phyloP scores from a whole-genome alignment of 2,888 invertebrate species.

The Luffia ferchaultella region DNA sequence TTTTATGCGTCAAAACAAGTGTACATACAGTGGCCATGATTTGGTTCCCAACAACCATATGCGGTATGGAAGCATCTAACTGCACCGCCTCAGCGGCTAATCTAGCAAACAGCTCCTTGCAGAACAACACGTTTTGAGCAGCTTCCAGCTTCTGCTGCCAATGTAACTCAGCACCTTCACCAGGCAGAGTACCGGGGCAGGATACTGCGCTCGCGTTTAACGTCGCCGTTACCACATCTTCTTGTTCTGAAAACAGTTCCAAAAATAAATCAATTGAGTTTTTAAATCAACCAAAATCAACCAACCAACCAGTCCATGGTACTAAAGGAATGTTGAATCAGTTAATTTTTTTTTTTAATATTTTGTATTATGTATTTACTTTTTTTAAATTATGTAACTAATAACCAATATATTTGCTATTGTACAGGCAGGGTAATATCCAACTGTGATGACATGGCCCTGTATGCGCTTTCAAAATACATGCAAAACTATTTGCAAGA shows the following conservation, averaged over 20 bases:
- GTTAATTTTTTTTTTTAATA: no score
- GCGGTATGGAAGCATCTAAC: conserved; percentile 91
- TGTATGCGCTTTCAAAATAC: no score
- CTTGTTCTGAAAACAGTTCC: conserved; percentile 73
- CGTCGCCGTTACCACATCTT: conserved; percentile 86
- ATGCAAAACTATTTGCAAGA: no score
- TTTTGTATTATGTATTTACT: no score
- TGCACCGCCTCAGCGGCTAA: conserved; percentile 95
- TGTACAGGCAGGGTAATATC: no score
- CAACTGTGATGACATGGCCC: no score
- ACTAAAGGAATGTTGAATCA: no score
- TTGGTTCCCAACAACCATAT: conserved; percentile 96
- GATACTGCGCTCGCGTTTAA: conserved; percentile 78
- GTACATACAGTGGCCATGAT: conserved; percentile 87
- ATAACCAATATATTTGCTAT: no score
- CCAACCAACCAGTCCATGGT: no score
- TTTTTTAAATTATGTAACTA: no score
- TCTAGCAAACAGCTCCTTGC: conserved; percentile 94
- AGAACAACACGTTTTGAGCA: conserved; percentile 96
- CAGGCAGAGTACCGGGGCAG: conserved; percentile 70
- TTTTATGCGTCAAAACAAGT: no score
- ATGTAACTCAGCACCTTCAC: conserved; percentile 74
- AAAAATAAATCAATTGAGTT: conserved; percentile 5
- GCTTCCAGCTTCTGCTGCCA: conserved; percentile 98
- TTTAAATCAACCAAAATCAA: no score